Conservation (phyloP, 2,113 vertebrate genomes). For the Myrmecophaga tridactyla region DNA sequence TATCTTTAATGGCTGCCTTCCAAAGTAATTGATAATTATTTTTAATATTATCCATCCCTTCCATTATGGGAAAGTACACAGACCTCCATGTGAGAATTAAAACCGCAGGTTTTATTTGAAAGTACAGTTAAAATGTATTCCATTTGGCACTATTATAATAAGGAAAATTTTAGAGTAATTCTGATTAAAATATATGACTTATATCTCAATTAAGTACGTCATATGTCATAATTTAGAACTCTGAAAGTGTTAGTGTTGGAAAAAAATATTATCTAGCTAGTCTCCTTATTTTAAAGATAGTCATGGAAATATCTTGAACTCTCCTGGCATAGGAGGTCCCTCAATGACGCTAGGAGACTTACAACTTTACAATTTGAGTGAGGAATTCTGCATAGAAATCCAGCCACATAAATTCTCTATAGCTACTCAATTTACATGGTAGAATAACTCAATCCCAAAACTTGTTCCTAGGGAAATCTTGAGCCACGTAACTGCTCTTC, state of each 20-base stretch:
- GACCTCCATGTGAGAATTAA: neutral
- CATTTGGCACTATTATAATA: neutral
- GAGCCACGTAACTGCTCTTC: neutral
- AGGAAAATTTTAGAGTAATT: neutral
- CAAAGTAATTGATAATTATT: slow-evolving; percentile 73
- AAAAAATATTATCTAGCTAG: neutral
- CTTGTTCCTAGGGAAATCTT: neutral
- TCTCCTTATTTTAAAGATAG: neutral
- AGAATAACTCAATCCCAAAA: neutral
- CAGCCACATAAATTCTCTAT: neutral
- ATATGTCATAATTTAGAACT: neutral
- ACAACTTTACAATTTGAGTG: neutral
- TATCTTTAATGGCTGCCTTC: neutral
- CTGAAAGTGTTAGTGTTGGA: neutral
- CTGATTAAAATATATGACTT: neutral
- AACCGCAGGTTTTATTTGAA: neutral
- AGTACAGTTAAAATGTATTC: neutral
- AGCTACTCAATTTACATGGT: neutral
- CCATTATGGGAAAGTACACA: neutral
- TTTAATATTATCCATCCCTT: slow-evolving; percentile 71
- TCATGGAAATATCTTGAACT: neutral
- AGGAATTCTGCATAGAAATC: neutral
- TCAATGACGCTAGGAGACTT: neutral
- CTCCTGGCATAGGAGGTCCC: neutral
- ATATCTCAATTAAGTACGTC: neutral